Base-by-base conservation (phyloP, 2,797 vertebrate genomes). In the Hydrocynus forskahlii region DNA sequence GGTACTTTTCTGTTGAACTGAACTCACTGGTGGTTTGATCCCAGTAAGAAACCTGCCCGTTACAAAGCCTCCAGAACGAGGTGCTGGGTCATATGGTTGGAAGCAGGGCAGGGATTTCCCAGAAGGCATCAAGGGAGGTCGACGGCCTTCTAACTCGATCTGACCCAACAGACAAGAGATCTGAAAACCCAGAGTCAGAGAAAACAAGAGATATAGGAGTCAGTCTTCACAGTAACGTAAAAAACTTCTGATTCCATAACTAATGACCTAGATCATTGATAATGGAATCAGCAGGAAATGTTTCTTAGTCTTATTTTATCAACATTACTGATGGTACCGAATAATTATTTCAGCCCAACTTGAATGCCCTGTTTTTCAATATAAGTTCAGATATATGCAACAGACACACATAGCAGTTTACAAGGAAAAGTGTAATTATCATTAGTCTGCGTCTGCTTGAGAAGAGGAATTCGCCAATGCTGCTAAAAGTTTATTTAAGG, bases 81-180 rank as follows among this genome's bases (percentile, higher is more conserved):
- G 97, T 0, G 96, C 91, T 6, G 96, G 95, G 40, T 98, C 97
- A 0, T 99, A 99, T 0, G 98, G 96, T 88, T 98, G 95, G 84
- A 97, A 99, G 90, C 97, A 99, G 0, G 98, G 98, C 80, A 99
- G 85, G 0, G 96, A 99, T 87, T 98, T 99, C 81, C 98, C 98
- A 88, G 98, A 98, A 1, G 98, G 95, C 98, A 99, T 99, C 86
- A 99, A 92, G 0, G 97, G 97, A 35, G 98, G 98, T 57, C 98
- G 94, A 9, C 97, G 95, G 4, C 98, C 98, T 91, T 99, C 98
- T 91, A 99, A 64, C 83, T 99, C 98, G n/a, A 99, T 99, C 91
- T 99, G 98, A 69, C 98, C 98, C 64, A 99, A 90, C 50, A 99
- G 92, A 88, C 98, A 99, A 0, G 98, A 99, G 91, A 99, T 99